A percentile compares a stretch with the other conserved stretches of the same genome.
phyloP scores from a whole-genome alignment of 2,888 invertebrate species.

The Trachelus tabidus region DNA sequence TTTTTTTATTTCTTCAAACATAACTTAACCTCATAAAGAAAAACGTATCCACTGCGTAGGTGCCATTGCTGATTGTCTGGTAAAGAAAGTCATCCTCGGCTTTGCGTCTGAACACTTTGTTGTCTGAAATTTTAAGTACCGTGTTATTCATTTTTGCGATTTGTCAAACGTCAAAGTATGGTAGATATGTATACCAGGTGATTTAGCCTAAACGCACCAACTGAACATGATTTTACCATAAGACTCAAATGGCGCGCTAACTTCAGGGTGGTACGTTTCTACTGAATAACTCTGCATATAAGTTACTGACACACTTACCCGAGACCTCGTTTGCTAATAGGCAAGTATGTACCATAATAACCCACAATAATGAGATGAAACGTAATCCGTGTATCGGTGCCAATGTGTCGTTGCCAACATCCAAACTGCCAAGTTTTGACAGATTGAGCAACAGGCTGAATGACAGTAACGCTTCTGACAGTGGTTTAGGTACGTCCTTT shows the following conservation, averaged over 20 bases:
- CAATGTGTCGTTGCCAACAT: conserved; percentile 67
- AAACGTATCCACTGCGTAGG: conserved; percentile 72
- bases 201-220: too few relatives aligned
- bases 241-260: too few relatives aligned
- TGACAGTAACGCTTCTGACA: conserved; percentile 49
- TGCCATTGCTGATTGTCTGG: conserved; percentile 69
- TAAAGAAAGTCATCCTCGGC: conserved; percentile 66
- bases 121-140: conserved; percentile 61
- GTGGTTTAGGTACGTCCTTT: conserved; percentile 39
- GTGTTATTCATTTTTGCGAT: neutral
- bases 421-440: conserved; percentile 48
- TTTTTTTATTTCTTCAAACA: neutral
- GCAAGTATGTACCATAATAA: conserved; percentile 67
- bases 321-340: conserved; percentile 51
- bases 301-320: conserved; percentile 32
- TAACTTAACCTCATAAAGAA: conserved; percentile 76
- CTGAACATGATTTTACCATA: too few relatives aligned
- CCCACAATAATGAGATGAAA: conserved; percentile 74
- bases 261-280: neutral
- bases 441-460: conserved; percentile 55
- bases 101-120: conserved; percentile 64
- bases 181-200: neutral
- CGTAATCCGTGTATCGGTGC: conserved; percentile 73
- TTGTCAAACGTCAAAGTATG: conserved; percentile 3
- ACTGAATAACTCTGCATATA: neutral